A percentile compares a stretch with the other conserved stretches of the same genome.
phyloP scores from a whole-genome alignment of 2,888 invertebrate genomes.

The Hypolimnas misippus region DNA sequence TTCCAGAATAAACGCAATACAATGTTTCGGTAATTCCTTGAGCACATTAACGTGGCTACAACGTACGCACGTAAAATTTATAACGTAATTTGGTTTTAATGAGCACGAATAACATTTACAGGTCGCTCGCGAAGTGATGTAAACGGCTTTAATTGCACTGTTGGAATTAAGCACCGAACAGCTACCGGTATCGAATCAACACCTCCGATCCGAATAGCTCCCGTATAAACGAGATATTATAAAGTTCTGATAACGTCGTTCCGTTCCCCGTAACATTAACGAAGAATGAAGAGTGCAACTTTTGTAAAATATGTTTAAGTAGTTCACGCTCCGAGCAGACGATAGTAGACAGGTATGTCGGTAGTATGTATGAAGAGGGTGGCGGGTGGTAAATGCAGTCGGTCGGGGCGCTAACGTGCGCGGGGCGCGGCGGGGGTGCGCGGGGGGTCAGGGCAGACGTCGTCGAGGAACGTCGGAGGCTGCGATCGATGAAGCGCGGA shows the following conservation, averaged over 20 bases:
- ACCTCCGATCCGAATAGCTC: constrained; percentile 59
- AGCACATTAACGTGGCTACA: constrained; percentile 63
- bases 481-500: constrained; percentile 84
- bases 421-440: constrained; percentile 54
- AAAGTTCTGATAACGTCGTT: constrained; percentile 43
- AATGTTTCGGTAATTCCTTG: constrained; percentile 66
- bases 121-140: constrained; percentile 73
- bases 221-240: constrained; percentile 54
- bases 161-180: constrained; percentile 57
- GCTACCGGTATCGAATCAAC: constrained; percentile 66
- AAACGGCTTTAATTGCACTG: constrained; percentile 74
- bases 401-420: constrained; percentile 81
- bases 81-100: constrained; percentile 75
- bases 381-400: constrained; percentile 82
- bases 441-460: constrained; percentile 67
- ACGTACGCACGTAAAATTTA: constrained; percentile 71
- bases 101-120: constrained; percentile 76
- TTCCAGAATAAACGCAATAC: constrained; percentile 51
- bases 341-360: constrained; percentile 65
- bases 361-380: constrained; percentile 61
- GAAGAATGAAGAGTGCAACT: constrained; percentile 48
- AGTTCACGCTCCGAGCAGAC: constrained; percentile 50
- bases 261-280: constrained; percentile 20
- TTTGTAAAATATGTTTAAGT: constrained; percentile 56
- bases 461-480: constrained; percentile 82